Conservation (phyloP, 92 coral and sea anemone species). For the Paramuricea clavata region DNA sequence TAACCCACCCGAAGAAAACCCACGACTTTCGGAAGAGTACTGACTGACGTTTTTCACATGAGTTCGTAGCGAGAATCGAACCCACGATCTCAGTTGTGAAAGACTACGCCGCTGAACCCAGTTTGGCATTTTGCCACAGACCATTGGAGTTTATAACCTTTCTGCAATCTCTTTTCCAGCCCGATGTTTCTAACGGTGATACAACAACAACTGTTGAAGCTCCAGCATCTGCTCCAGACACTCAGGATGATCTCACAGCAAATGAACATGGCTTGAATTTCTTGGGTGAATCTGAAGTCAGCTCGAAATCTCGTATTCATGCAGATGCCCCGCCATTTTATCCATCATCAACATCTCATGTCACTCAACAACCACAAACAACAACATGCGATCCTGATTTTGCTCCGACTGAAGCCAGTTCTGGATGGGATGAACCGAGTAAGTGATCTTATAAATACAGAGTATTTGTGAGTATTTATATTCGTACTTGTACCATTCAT, state of each 20-base stretch:
- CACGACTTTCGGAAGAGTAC: too few species aligned
- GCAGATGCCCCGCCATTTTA: conserved; percentile 65
- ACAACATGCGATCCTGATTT: conserved; percentile 57
- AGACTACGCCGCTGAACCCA: too few species aligned
- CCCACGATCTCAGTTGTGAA: too few species aligned
- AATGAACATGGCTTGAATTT: conserved; percentile 99
- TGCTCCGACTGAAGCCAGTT: conserved; percentile 53
- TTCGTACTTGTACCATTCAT: too few species aligned
- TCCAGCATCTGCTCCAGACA: not conserved
- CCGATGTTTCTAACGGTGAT: conserved; percentile 36
- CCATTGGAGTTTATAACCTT: too few species aligned
- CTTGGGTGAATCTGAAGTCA: conserved; percentile 92
- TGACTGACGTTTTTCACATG: too few species aligned
- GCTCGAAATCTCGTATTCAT: conserved; percentile 58
- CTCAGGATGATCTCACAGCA: conserved; percentile 66
- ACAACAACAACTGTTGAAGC: conserved; percentile 17
- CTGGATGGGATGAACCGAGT: conserved; percentile 32
- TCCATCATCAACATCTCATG: conserved; percentile 26
- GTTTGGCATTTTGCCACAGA: too few species aligned
- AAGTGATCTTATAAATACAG: too few species aligned
- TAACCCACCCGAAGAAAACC: too few species aligned
- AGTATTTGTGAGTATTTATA: too few species aligned
- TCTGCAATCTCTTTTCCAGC: conserved; percentile 16
- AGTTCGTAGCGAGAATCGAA: too few species aligned
- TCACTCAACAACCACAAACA: conserved; percentile 52